phyloP scores from a whole-genome alignment of 92 coral and sea anemone genomes.

The Epizoanthus rinbou region DNA sequence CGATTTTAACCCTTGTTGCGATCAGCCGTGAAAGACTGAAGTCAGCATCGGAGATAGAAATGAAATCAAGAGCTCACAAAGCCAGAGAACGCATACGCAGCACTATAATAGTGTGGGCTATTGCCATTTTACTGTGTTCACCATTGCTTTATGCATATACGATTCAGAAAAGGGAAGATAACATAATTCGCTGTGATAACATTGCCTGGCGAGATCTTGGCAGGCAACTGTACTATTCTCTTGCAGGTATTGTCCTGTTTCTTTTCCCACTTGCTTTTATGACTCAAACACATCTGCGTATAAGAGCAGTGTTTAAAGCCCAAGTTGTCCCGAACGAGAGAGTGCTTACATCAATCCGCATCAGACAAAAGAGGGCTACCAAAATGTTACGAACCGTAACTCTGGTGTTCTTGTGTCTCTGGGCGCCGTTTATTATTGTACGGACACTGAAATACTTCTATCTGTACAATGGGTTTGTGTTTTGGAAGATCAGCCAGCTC shows the following conservation, averaged over 20 bases:
- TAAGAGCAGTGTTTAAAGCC: slow-evolving; percentile 60
- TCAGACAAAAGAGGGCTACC: slow-evolving; percentile 71
- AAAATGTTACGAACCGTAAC: slow-evolving; percentile 68
- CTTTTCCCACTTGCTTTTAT: slow-evolving; percentile 65
- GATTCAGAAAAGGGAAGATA: slow-evolving; percentile 11
- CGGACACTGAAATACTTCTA: slow-evolving; percentile 72
- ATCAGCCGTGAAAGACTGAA: slow-evolving; percentile 75
- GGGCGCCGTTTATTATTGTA: slow-evolving; percentile 72
- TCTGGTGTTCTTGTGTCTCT: slow-evolving; percentile 53
- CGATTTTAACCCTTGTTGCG: slow-evolving; percentile 76
- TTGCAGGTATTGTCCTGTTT: slow-evolving; percentile 57
- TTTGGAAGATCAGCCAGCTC: slow-evolving; percentile 75
- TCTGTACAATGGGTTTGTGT: slow-evolving; percentile 58
- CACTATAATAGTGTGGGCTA: slow-evolving; percentile 52
- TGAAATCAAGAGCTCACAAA: slow-evolving; percentile 57
- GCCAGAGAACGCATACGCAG: slow-evolving; percentile 50
- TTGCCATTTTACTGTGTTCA: slow-evolving; percentile 64
- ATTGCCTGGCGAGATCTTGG: slow-evolving; percentile 60
- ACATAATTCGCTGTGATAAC: slow-evolving; percentile 49
- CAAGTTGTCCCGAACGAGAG: slow-evolving; percentile 72
- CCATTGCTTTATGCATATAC: slow-evolving; percentile 73
- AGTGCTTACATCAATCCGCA: slow-evolving; percentile 50
- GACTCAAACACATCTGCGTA: slow-evolving; percentile 66
- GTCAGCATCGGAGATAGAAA: slow-evolving; percentile 51
- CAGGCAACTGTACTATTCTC: slow-evolving; percentile 73